Percentiles rank a stretch among this genome's conserved stretches.
phyloP scores from a whole-genome alignment of 2,113 vertebrate species.

The Pavo muticus region DNA sequence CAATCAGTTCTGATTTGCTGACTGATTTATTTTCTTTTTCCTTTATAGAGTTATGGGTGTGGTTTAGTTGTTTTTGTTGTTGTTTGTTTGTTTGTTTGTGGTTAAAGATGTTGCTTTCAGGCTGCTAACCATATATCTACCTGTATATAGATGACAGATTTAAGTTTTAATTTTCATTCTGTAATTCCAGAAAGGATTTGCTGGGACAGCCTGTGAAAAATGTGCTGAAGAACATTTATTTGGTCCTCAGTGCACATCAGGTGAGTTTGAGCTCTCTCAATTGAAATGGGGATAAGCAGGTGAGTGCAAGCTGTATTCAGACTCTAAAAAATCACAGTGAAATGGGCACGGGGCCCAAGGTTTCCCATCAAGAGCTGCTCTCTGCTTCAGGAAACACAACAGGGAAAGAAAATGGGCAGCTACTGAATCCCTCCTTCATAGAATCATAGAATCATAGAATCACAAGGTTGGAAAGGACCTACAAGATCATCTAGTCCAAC shows the following conservation, averaged over 20 bases:
- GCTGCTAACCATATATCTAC: neutral
- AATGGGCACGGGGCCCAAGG: neutral
- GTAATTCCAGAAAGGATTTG: constrained; percentile 82
- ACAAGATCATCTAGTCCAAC: too few relatives aligned
- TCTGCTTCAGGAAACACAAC: neutral
- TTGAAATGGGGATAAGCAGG: neutral
- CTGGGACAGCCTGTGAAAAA: constrained; percentile 90
- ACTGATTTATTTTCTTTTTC: neutral
- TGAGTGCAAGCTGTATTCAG: neutral
- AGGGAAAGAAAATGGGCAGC: neutral
- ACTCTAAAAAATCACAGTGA: neutral
- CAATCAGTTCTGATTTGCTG: neutral
- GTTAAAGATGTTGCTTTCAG: neutral
- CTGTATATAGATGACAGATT: neutral
- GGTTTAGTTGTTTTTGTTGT: neutral
- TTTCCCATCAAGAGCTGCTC: neutral
- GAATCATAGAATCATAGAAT: too few relatives aligned
- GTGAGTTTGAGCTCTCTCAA: constrained; percentile 65
- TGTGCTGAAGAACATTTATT: constrained; percentile 83
- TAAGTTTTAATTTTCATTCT: neutral
- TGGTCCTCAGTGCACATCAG: constrained; percentile 84
- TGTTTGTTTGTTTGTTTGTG: neutral
- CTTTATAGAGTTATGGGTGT: neutral
- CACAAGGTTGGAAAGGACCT: too few relatives aligned
- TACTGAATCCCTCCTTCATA: neutral